These are phyloP conservation scores for Halcyon chelicuti DNA, from an alignment of 2,797 vertebrate species.

Conservation along the genomic window DNA sequence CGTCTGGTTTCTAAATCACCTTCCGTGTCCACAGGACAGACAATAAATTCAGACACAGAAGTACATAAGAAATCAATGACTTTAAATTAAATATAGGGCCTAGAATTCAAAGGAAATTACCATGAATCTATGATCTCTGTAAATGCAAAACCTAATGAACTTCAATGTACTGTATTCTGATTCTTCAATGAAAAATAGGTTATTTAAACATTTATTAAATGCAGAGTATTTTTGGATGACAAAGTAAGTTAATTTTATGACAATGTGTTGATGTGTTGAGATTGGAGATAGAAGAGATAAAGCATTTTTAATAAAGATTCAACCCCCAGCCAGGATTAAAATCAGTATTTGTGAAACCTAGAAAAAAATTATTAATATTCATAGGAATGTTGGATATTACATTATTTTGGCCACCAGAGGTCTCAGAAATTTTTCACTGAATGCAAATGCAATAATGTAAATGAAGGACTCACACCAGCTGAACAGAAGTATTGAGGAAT, in stretches of 20 bases:
- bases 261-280: not conserved
- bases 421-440: not conserved
- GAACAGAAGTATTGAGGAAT: not conserved
- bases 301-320: conserved; percentile 1
- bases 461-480: not conserved
- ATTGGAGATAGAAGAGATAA: not conserved
- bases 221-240: not conserved
- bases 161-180: not conserved
- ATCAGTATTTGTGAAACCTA: not conserved
- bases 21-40: not conserved
- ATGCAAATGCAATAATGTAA: not conserved
- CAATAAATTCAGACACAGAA: not conserved
- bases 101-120: not conserved
- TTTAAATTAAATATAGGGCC: not conserved
- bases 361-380: not conserved
- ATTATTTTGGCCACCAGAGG: not conserved
- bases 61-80: not conserved
- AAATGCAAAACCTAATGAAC: not conserved
- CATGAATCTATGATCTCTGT: not conserved
- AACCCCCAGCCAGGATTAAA: not conserved
- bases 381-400: not conserved
- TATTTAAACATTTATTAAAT: conserved; percentile 7
- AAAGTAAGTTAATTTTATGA: not conserved
- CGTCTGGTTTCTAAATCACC: not conserved
- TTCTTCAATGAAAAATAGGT: not conserved